These are phyloP conservation scores for Patella caerulea DNA, from an alignment of 2,888 invertebrate genomes.

Conservation along the genomic window DNA sequence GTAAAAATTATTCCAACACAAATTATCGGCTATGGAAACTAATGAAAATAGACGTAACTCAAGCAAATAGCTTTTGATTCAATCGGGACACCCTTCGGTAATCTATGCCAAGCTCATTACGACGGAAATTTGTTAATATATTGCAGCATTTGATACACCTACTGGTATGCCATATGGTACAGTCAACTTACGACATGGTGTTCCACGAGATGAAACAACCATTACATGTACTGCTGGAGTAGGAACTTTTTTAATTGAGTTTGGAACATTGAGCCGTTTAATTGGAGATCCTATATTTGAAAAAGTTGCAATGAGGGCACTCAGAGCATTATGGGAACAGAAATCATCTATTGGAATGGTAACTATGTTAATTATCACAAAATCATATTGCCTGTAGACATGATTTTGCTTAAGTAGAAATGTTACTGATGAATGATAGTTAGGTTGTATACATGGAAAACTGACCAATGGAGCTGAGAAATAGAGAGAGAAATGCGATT, in stretches of 20 bases:
- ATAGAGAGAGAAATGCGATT: too few species aligned
- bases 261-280: constrained; percentile 91
- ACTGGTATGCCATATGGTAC: constrained; percentile 98
- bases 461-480: too few species aligned
- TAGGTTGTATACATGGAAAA: too few species aligned
- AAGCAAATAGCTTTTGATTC: too few species aligned
- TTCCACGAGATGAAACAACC: constrained; percentile 94
- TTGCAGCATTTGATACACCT: constrained; percentile 73
- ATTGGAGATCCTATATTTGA: constrained; percentile 92
- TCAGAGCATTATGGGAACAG: constrained; percentile 88
- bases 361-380: constrained; percentile 18
- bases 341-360: constrained; percentile 83
- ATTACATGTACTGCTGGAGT: constrained; percentile 98
- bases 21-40: too few species aligned
- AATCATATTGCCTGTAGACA: too few species aligned
- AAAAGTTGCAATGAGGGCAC: constrained; percentile 88
- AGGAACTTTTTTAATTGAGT: constrained; percentile 96
- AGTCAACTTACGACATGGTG: constrained; percentile 90
- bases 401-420: too few species aligned
- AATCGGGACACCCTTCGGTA: too few species aligned
- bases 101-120: too few species aligned
- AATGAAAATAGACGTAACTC: too few species aligned
- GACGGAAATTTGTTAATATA: not conserved
- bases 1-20: too few species aligned
- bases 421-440: too few species aligned